Evolutionary conservation across 2,113 vertebrate genomes (phyloP).

Genomic region (Stigmatopora argus): DNA sequence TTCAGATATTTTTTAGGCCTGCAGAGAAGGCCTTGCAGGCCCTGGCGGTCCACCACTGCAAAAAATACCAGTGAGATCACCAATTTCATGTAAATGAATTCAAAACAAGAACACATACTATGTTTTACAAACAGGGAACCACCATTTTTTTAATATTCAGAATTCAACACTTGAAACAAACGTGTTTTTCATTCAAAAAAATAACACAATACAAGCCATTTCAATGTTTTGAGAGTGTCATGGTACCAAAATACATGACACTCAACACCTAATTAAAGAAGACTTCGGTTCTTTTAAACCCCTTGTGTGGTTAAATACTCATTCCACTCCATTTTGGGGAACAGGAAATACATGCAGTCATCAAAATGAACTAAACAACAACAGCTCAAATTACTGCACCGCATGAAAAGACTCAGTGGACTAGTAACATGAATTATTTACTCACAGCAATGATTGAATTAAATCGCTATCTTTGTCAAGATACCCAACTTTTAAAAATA

Average conservation of each 20-base stretch:
- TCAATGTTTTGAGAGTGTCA: conserved; percentile 26
- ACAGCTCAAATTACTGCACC: conserved; percentile 9
- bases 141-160: conserved; percentile 34
- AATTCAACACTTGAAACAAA: conserved; percentile 38
- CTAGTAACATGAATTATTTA: conserved; percentile 12
- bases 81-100: not conserved
- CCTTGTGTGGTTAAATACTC: not conserved
- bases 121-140: not conserved
- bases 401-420: conserved; percentile 21
- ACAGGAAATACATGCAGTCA: conserved; percentile 51
- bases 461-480: not conserved
- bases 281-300: not conserved
- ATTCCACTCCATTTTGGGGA: conserved; percentile 14
- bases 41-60: too few species aligned
- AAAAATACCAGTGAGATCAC: too few species aligned
- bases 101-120: not conserved
- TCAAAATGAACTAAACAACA: conserved; percentile 17
- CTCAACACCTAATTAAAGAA: conserved; percentile 18
- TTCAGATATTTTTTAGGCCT: too few species aligned
- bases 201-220: conserved; percentile 39
- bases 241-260: conserved; percentile 33
- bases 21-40: too few species aligned
- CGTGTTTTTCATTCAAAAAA: conserved; percentile 39
- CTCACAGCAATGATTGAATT: conserved; percentile 3
- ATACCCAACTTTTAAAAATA: not conserved